A percentile compares a stretch with the other conserved stretches of the same genome.
Conservation (phyloP, 2,797 vertebrate species). For the Chelonia mydas region DNA sequence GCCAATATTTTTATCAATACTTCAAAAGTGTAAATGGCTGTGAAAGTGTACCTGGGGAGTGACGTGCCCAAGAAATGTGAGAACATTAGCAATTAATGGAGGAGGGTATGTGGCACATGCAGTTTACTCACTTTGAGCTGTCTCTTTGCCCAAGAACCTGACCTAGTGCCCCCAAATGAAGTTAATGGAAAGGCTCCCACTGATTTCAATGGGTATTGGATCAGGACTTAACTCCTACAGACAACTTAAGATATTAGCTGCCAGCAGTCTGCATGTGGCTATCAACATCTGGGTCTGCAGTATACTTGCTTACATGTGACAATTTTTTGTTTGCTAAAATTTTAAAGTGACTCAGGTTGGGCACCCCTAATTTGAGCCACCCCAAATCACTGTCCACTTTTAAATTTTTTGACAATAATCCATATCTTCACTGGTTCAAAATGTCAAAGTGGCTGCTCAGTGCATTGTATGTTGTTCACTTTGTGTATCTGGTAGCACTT, state of each 20-base stretch:
- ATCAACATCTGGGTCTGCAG: accelerated
- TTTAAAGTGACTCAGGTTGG: neutral
- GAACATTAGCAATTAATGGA: neutral
- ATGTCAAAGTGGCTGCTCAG: accelerated
- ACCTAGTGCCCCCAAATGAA: neutral
- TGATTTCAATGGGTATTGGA: neutral
- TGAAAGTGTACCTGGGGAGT: conserved; percentile 88
- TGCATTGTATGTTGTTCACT: neutral
- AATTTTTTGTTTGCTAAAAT: neutral
- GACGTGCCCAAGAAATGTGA: conserved; percentile 9
- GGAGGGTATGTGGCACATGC: neutral
- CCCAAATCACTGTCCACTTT: neutral
- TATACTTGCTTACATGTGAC: accelerated
- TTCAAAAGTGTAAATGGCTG: conserved; percentile 95
- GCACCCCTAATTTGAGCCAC: neutral
- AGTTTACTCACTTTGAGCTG: neutral
- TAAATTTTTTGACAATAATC: neutral
- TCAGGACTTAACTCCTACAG: accelerated
- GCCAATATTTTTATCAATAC: conserved; percentile 94
- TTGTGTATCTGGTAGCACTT: neutral
- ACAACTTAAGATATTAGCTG: neutral
- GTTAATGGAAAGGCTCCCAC: accelerated
- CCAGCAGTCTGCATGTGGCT: accelerated
- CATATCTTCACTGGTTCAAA: neutral
- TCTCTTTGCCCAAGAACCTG: neutral